These are phyloP conservation scores for Agapetus fuscipes DNA, from an alignment of 2,888 invertebrate species.

Conservation along the genomic window DNA sequence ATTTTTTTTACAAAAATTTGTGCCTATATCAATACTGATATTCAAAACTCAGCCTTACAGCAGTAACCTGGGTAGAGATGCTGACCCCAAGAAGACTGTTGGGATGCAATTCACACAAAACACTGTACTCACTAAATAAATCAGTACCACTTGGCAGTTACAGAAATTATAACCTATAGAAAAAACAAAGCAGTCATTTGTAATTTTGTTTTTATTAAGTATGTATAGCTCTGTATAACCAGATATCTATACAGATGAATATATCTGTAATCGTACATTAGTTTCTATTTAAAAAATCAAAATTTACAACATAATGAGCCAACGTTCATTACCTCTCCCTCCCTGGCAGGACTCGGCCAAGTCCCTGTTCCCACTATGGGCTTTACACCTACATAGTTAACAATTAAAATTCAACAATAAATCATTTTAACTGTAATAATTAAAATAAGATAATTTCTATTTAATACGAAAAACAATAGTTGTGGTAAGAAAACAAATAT, in stretches of 20 bases:
- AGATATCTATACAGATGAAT: conserved; percentile 19
- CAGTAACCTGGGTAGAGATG: too few species aligned
- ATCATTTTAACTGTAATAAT: conserved; percentile 16
- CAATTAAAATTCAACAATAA: conserved; percentile 21
- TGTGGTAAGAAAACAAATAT: too few species aligned
- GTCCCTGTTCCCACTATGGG: too few species aligned
- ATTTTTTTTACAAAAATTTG: too few species aligned
- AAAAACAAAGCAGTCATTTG: conserved; percentile 1
- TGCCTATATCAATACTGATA: too few species aligned
- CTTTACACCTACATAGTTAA: conserved; percentile 16
- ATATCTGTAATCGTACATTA: conserved; percentile 20
- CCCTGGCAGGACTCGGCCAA: too few species aligned
- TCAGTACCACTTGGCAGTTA: neutral
- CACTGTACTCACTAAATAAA: neutral
- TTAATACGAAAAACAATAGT: neutral
- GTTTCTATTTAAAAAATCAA: conserved; percentile 19
- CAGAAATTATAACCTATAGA: neutral
- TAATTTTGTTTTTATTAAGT: conserved; percentile 20
- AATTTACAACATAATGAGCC: conserved; percentile 20
- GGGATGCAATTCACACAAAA: too few species aligned
- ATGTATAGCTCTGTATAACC: conserved; percentile 22
- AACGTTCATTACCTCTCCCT: conserved; percentile 10
- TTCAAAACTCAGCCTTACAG: too few species aligned
- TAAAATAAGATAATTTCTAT: conserved; percentile 7
- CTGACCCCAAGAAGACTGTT: too few species aligned